Base-by-base conservation (phyloP, 2,888 invertebrate species). In the Sympetrum striolatum region DNA sequence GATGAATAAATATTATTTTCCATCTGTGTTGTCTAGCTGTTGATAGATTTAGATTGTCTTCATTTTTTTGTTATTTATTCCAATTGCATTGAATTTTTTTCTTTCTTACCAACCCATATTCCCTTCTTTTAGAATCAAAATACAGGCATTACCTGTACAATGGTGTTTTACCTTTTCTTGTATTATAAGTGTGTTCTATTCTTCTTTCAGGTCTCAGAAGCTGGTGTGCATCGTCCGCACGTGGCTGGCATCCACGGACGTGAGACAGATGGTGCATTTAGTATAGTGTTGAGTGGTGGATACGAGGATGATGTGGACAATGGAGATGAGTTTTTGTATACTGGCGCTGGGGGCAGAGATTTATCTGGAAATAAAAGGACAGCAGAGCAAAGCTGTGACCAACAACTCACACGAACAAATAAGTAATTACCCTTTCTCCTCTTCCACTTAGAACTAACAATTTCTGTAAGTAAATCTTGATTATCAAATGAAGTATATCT, bases 211-310 rank as follows among this genome's bases (percentile, higher is more conserved):
- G 95, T 96, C 3, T 97, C 97, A 0, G 98, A 98, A 94, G 96
- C 96, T 0, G 98, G 98, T 12, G 96, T 98, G 0, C 98, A 98
- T 93, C 94, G 98, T 81, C 97, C 98, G 0, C 96, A 96, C 64
- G 97, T 98, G 35, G 97, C 97, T 2, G 98, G 98, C 0, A 98
- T 98, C 91, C 97, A 97, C 92, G 98, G 98, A 0, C 94, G 97
- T 22, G 97, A 96, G 92, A 95, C 95, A 0, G 96, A 96, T 80
- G 97, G 97, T 31, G 97, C 98, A 0, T 98, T 96, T 93, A 98
- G 97, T 92, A 95, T 98, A 90, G 97, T 97, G 0, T 93, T 97
- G 15, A 96, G 96, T 93, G 97, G 98, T 31, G 97, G 97, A 0
- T 98, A 98, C 92, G 97, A 97, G 93, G 98, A 97, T 93, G 98